Conservation (phyloP, 2,888 invertebrate genomes). For the Xestia ashworthii region DNA sequence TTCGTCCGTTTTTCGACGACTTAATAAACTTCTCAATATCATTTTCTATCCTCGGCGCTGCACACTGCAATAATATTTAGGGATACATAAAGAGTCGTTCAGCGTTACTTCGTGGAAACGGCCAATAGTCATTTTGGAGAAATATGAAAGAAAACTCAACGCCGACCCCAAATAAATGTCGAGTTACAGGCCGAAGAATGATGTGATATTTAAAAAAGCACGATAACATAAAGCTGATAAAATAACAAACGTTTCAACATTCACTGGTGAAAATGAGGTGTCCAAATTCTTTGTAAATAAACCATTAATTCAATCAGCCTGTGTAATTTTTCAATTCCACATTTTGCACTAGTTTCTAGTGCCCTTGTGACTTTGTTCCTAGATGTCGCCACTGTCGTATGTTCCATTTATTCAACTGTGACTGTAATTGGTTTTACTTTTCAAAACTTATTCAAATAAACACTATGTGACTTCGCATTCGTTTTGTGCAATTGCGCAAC, state of each 20-base stretch:
- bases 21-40: neutral
- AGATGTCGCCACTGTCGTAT: constrained; percentile 32
- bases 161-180: neutral
- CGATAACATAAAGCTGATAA: neutral
- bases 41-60: no score
- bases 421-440: constrained; percentile 28
- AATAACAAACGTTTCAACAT: neutral
- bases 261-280: neutral
- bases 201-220: neutral
- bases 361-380: neutral
- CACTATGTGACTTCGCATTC: constrained; percentile 30
- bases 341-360: neutral
- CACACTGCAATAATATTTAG: neutral
- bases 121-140: neutral
- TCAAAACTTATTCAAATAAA: constrained; percentile 24
- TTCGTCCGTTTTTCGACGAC: neutral
- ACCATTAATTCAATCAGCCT: neutral
- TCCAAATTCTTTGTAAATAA: neutral
- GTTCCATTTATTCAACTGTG: constrained; percentile 8
- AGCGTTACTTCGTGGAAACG: neutral
- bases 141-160: neutral
- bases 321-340: constrained; percentile 2
- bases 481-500: neutral
- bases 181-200: neutral
- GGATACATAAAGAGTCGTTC: neutral